A percentile compares a stretch with the other conserved stretches of the same genome.
Conservation (phyloP, 2,113 vertebrate species). For the Pyxicephalus adspersus region DNA sequence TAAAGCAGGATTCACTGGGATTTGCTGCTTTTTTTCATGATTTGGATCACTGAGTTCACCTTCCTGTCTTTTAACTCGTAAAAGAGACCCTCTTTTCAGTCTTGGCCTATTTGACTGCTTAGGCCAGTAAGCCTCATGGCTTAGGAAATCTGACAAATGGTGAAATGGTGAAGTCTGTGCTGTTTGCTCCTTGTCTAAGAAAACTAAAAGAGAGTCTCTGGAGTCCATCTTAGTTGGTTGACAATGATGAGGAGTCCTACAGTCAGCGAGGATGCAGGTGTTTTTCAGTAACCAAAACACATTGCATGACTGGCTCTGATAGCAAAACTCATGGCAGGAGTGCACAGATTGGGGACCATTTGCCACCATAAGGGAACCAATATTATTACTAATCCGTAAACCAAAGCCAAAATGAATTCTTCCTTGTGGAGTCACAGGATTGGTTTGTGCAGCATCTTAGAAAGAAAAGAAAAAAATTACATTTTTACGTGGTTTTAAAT, state of each 20-base stretch:
- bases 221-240: conserved; percentile 61
- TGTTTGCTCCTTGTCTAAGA: conserved; percentile 68
- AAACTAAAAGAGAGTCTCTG: conserved; percentile 67
- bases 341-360: conserved; percentile 66
- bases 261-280: conserved; percentile 74
- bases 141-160: neutral
- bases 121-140: neutral
- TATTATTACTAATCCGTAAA: conserved; percentile 65
- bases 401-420: conserved; percentile 64
- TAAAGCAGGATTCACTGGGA: neutral
- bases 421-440: conserved; percentile 61
- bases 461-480: conserved; percentile 56
- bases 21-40: conserved; percentile 53
- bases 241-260: conserved; percentile 66
- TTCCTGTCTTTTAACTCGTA: conserved; percentile 42
- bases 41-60: conserved; percentile 10
- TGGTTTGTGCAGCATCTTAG: conserved; percentile 70
- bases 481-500: neutral
- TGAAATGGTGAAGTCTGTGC: neutral
- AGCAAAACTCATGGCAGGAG: conserved; percentile 74
- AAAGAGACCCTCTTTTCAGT: conserved; percentile 44
- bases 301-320: conserved; percentile 70
- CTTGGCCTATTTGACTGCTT: neutral
- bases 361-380: conserved; percentile 64
- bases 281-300: conserved; percentile 75